A percentile compares a stretch with the other conserved stretches of the same genome.
Conservation (phyloP, 2,797 vertebrate genomes). For the Argya squamiceps region DNA sequence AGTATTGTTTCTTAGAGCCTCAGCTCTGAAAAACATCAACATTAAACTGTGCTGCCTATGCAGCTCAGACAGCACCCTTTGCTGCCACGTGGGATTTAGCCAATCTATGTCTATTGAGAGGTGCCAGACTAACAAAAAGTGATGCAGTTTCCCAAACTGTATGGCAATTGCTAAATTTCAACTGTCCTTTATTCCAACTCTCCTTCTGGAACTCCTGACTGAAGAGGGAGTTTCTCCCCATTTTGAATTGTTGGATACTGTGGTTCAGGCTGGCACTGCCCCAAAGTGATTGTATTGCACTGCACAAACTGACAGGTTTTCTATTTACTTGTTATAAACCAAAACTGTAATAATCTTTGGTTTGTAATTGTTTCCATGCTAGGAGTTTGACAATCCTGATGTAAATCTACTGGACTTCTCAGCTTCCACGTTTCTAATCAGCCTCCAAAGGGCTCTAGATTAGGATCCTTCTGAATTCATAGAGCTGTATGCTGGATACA, state of each 20-base stretch:
- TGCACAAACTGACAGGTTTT: not conserved
- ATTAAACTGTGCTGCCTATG: not conserved
- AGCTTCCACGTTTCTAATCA: not conserved
- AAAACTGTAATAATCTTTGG: not conserved
- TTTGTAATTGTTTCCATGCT: not conserved
- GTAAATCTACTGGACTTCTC: not conserved
- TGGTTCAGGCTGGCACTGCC: not conserved
- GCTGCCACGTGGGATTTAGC: not conserved
- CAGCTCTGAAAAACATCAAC: not conserved
- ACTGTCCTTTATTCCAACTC: fast-evolving
- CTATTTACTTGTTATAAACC: not conserved
- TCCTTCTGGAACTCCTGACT: not conserved
- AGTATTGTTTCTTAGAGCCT: not conserved
- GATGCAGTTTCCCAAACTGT: not conserved
- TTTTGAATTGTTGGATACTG: not conserved
- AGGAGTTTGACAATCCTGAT: not conserved
- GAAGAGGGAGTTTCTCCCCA: not conserved
- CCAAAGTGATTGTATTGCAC: not conserved
- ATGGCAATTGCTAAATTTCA: not conserved
- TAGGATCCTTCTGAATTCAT: not conserved
- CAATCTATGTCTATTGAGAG: not conserved
- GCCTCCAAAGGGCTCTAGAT: not conserved
- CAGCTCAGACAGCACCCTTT: not conserved
- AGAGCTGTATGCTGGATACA: not conserved
- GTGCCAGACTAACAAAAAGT: not conserved